Conservation (phyloP, 2,797 vertebrate species). For the Neomorphus geoffroyi region DNA sequence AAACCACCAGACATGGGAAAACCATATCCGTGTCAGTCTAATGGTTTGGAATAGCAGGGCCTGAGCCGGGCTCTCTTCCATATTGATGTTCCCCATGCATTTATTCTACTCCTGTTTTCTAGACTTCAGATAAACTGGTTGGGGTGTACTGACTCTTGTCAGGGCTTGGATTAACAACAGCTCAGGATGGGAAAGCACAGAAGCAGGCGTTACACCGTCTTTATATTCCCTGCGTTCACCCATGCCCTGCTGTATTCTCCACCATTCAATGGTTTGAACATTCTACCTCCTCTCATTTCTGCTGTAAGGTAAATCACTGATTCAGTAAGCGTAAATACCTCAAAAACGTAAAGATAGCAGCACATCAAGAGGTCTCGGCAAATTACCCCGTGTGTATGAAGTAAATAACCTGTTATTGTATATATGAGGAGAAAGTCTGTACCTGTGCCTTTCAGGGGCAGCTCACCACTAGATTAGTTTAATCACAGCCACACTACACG, state of each 20-base stretch:
- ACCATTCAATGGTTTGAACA: neutral
- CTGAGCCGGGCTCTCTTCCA: neutral
- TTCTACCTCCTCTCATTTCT: neutral
- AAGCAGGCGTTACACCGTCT: neutral
- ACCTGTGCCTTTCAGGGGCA: neutral
- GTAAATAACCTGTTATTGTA: slow-evolving; percentile 16
- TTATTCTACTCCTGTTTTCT: neutral
- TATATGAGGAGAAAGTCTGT: neutral
- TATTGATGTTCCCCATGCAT: neutral
- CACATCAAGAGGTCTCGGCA: slow-evolving; percentile 10
- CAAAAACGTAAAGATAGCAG: neutral
- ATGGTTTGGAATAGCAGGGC: neutral
- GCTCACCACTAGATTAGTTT: neutral
- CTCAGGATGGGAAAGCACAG: neutral
- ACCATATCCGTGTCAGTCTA: fast-evolving
- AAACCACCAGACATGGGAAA: neutral
- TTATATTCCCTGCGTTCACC: neutral
- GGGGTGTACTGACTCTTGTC: neutral
- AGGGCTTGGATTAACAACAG: neutral
- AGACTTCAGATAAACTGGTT: neutral
- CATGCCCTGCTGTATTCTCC: neutral
- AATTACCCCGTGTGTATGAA: neutral
- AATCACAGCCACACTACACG: neutral
- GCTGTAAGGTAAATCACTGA: neutral
- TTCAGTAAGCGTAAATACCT: slow-evolving; percentile 10